Evolutionary conservation across 2,113 vertebrate species (phyloP).

Genomic region (Acinonyx jubatus): DNA sequence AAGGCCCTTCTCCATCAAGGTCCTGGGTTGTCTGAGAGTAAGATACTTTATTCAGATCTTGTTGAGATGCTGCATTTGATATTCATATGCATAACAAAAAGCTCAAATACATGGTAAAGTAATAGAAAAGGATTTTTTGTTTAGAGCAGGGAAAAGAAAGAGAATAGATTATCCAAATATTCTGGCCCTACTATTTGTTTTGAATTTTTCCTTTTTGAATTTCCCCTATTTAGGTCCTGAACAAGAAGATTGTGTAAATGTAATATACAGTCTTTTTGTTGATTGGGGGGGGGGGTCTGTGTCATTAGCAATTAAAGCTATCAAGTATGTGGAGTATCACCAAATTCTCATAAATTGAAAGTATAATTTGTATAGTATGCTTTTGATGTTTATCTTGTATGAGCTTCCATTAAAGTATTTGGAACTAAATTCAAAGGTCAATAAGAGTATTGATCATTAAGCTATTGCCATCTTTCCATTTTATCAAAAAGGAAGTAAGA

Average conservation of each 20-base stretch:
- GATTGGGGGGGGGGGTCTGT: not conserved
- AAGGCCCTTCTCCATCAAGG: not conserved
- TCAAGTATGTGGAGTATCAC: not conserved
- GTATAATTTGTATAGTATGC: constrained; percentile 7
- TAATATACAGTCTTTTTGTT: not conserved
- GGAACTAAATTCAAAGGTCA: not conserved
- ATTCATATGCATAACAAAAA: not conserved
- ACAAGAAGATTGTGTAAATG: not conserved
- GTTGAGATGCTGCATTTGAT: not conserved
- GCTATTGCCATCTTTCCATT: constrained; percentile 25
- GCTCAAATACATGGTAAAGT: not conserved
- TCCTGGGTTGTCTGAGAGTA: constrained; percentile 30
- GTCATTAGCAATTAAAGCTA: constrained; percentile 48
- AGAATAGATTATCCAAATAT: constrained; percentile 4
- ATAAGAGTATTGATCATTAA: constrained; percentile 68
- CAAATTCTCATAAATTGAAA: constrained; percentile 24
- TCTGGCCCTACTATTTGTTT: not conserved
- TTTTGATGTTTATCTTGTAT: constrained; percentile 68
- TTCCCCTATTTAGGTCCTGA: constrained; percentile 26
- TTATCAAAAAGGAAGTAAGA: constrained; percentile 59
- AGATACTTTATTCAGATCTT: not conserved
- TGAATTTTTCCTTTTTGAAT: not conserved
- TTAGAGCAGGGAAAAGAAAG: not conserved
- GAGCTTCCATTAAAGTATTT: not conserved
- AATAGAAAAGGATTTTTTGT: not conserved